A percentile compares a stretch with the other conserved stretches of the same genome.
Conservation (phyloP, 2,888 invertebrate species). For the Eledona agricola region DNA sequence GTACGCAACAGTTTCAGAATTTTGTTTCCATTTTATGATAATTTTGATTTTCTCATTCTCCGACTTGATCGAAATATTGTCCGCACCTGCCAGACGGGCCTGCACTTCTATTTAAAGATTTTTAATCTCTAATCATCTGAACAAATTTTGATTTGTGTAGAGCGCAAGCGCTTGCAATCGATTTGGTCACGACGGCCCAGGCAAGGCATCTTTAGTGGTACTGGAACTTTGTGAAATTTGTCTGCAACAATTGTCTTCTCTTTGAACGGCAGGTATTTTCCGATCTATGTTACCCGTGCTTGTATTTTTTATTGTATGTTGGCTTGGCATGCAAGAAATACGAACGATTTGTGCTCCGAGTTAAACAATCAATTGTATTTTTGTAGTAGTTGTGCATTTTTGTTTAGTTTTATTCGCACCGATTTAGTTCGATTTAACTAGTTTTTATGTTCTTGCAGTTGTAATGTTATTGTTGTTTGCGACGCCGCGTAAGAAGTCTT, state of each 20-base stretch:
- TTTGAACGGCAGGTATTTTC: slow-evolving; percentile 58
- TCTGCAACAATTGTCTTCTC: slow-evolving; percentile 54
- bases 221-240: slow-evolving; percentile 64
- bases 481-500: too few species aligned
- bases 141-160: slow-evolving; percentile 41
- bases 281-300: slow-evolving; percentile 12
- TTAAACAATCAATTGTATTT: too few species aligned
- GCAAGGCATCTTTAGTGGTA: slow-evolving; percentile 62
- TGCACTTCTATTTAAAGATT: slow-evolving; percentile 31
- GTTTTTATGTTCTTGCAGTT: too few species aligned
- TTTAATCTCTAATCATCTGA: slow-evolving; percentile 46
- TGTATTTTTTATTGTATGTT: slow-evolving; percentile 1
- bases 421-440: too few species aligned
- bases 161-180: slow-evolving; percentile 65
- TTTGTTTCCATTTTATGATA: neutral
- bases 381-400: too few species aligned
- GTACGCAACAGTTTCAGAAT: neutral
- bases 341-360: neutral
- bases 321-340: neutral
- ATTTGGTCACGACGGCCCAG: slow-evolving; percentile 66
- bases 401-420: too few species aligned
- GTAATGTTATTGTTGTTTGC: too few species aligned
- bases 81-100: neutral
- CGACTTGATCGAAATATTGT: neutral
- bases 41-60: neutral